Base-by-base conservation (phyloP, 2,797 vertebrate genomes). In the Sebastes variabilis region DNA sequence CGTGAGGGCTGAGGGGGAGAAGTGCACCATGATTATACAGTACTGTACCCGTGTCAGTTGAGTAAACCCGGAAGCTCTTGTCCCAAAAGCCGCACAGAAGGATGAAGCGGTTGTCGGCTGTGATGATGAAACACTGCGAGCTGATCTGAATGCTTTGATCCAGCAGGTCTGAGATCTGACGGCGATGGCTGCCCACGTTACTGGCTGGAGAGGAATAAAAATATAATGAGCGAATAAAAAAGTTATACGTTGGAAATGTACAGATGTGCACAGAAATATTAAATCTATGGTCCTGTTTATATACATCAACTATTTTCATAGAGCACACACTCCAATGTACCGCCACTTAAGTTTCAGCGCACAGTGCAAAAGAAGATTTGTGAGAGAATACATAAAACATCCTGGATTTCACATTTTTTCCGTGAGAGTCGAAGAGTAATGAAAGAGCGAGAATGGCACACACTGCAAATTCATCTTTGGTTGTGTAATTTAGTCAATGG, bases 21-120 rank as follows among this genome's bases (percentile, higher is more conserved):
- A 16, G 18, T 5, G 32, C 1, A n/a, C 20, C 42, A 25, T 49
- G 46, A 29, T 29, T 11, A 36, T 12, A 42, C 6, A 5, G 61
- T 96, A 42, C 6, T 4, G 61, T 96, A 99, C 98, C 98, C 92
- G 98, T 96, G 92, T 99, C 98, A 0, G 98, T 98, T 82, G 97
- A 99, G 90, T 99, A 99, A 80, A 99, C 95, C 6, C 98, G 96
- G 94, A 99, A 99, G 91, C 98, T 99, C 96, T 99, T 99, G 94
- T 99, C 98, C 98, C 98, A 99, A 95, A 99, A 99, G 83, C 98
- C 98, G 61, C 98, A 99, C 80, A 99, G 95, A n/a, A 99, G 94
- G 92, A 99, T 97, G 85, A 96, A 97, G 92, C 98, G 97, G 93
- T 99, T 99, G 92, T 99, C 97, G 0, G 98, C 97, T 0, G 97